Conservation (phyloP, 1,140 invertebrate genomes). For the Caerostris extrusa region DNA sequence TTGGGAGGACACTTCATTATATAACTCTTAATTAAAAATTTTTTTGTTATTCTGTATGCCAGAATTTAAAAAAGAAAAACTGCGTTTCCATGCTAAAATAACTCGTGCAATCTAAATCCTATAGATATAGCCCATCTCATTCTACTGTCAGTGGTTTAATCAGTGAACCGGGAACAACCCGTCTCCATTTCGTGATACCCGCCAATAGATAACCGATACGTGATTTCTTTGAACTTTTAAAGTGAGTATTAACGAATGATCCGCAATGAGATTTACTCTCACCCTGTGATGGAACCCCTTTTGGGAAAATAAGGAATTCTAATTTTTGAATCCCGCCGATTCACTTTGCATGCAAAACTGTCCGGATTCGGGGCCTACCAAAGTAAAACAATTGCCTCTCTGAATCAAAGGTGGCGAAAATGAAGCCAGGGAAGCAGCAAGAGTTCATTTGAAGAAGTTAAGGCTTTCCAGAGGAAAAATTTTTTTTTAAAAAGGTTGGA, state of each 20-base stretch:
- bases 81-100: neutral
- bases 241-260: conserved; percentile 32
- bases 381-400: conserved; percentile 69
- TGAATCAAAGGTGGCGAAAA: conserved; percentile 68
- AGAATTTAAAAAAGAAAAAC: neutral
- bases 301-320: conserved; percentile 40
- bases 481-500: neutral
- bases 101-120: neutral
- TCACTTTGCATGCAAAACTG: conserved; percentile 75
- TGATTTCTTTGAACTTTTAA: conserved; percentile 14
- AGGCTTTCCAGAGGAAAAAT: neutral
- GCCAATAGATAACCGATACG: neutral
- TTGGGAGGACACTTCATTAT: no score
- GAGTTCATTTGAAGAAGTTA: conserved; percentile 67
- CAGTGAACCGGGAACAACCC: neutral
- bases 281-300: neutral
- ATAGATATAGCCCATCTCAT: neutral
- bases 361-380: neutral
- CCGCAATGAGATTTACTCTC: conserved; percentile 28
- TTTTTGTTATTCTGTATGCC: no score
- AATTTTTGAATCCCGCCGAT: conserved; percentile 39
- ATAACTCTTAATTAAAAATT: no score
- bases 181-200: neutral
- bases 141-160: neutral
- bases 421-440: conserved; percentile 51